Base-by-base conservation (phyloP, 2,888 invertebrate genomes). In the Ichneumoninae sp. region DNA sequence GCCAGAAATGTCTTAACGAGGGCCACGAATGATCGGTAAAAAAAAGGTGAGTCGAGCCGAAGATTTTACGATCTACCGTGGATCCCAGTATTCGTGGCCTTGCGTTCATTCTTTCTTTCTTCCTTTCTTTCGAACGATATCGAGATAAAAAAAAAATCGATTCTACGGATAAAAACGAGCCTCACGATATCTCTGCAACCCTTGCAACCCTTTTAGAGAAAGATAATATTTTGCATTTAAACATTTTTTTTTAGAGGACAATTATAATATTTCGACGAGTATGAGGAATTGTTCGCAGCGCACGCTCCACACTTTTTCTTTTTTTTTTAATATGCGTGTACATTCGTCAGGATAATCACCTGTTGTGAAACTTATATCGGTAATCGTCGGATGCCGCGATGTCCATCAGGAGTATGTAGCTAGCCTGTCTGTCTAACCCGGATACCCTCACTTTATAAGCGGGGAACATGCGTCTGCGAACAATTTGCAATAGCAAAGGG, bases 381-480 rank as follows among this genome's bases (percentile, higher is more conserved):
- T 98, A 98, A 96, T 98, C 98, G 95, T 98, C 98, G 92, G 98
- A 98, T 93, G 98, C 98, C 94, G 98, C 98, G 95, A 98, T 98
- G 96, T 98, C 98, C 98, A 98, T 97, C 95, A 98, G 96, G 93
- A 98, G 96, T 95, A 98, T 98, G 96, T 98, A 98, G 96, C 98
- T 98, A 95, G 98, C 97, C 95, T 98, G 97, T 96, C 98, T 98
- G 96, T 98, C 98, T 95, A 98, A 96, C 94, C 98, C 98, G 95
- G 97, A 97, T 94, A 98, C 97, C 95, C 98, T 97, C 94, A 98
- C 98, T 96, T 98, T 98, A 96, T 97, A 98, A 95, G 98, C 98
- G 95, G 98, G 98, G 96, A 98, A 98, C 98, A 98, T 98, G 95
- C 98, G 97, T 96, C 98, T 98, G 97, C 89, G 91, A 93, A 93